These are phyloP conservation scores for Dissostichus mawsoni DNA, from an alignment of 2,113 vertebrate species.

Conservation along the genomic window DNA sequence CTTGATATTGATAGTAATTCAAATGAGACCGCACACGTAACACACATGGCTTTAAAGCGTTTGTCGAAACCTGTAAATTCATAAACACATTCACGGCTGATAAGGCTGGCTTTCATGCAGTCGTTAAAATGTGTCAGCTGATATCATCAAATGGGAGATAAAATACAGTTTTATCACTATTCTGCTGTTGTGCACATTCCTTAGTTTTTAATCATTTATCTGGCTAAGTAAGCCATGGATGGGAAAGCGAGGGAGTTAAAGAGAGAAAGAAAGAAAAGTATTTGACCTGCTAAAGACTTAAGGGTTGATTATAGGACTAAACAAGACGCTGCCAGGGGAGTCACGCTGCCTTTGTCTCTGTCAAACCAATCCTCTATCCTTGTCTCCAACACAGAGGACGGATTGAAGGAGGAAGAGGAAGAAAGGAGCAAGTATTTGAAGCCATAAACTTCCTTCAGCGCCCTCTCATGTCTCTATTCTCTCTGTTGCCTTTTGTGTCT, in stretches of 20 bases:
- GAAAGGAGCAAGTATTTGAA: slow-evolving; percentile 64
- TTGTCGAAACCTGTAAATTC: slow-evolving; percentile 53
- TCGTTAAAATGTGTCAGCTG: slow-evolving; percentile 26
- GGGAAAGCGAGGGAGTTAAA: slow-evolving; percentile 28
- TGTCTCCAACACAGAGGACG: slow-evolving; percentile 44
- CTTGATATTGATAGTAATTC: slow-evolving; percentile 20
- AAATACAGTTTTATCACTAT: slow-evolving; percentile 22
- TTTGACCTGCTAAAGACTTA: slow-evolving; percentile 56
- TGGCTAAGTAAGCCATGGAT: slow-evolving; percentile 2
- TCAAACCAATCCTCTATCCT: slow-evolving; percentile 55
- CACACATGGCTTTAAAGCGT: not conserved
- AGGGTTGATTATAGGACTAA: slow-evolving; percentile 63
- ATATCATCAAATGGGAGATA: slow-evolving; percentile 22
- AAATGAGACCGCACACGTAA: slow-evolving; percentile 14
- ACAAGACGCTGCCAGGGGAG: slow-evolving; percentile 36
- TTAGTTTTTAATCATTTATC: slow-evolving; percentile 38
- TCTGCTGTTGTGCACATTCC: slow-evolving; percentile 28
- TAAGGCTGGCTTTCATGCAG: slow-evolving; percentile 50
- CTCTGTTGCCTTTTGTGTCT: slow-evolving; percentile 74
- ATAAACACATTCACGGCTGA: slow-evolving; percentile 48
- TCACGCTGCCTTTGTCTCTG: slow-evolving; percentile 63
- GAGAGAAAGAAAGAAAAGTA: slow-evolving; percentile 31
- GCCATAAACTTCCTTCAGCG: slow-evolving; percentile 75
- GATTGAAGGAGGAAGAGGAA: slow-evolving; percentile 46
- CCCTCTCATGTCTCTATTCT: slow-evolving; percentile 72